These are phyloP conservation scores for Caenorhabditis auriculariae DNA, from an alignment of 2,888 invertebrate genomes.

Conservation along the genomic window DNA sequence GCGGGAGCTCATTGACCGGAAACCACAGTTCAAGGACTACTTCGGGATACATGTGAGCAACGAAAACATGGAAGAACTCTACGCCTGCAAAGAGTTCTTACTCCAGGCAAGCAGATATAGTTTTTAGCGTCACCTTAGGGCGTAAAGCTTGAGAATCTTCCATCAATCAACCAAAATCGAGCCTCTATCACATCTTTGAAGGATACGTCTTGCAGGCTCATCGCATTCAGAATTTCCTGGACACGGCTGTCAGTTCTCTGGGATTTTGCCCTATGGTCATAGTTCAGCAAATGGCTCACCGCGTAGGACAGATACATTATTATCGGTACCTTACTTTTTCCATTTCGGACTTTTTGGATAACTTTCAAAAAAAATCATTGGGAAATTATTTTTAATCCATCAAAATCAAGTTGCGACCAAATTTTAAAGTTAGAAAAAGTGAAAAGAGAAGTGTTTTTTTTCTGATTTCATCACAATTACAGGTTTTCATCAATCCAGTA, in stretches of 20 bases:
- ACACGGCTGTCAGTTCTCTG: constrained; percentile 29
- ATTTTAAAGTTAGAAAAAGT: no score
- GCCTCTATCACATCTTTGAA: not conserved
- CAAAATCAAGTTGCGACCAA: no score
- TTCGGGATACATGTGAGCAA: constrained; percentile 28
- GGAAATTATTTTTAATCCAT: no score
- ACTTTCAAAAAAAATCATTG: not conserved
- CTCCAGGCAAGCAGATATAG: constrained; percentile 16
- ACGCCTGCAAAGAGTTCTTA: constrained; percentile 22
- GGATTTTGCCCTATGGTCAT: constrained; percentile 30
- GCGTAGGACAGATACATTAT: constrained; percentile 41
- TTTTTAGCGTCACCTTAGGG: not conserved
- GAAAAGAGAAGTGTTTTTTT: no score
- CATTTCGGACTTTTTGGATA: not conserved
- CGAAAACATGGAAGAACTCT: constrained; percentile 21
- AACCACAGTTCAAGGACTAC: constrained; percentile 35
- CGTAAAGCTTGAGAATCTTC: not conserved
- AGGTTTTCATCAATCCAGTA: no score
- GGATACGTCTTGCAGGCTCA: constrained; percentile 10
- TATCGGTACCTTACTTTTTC: constrained; percentile 15
- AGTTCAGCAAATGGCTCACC: constrained; percentile 33
- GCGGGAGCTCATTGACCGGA: constrained; percentile 26
- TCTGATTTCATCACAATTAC: no score
- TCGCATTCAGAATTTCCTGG: constrained; percentile 39
- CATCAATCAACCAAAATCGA: not conserved